Evolutionary conservation across 2,797 vertebrate genomes (phyloP), one percentile per base, ranked within the genome.

Genomic region (Microctenopoma lineatum): DNA sequence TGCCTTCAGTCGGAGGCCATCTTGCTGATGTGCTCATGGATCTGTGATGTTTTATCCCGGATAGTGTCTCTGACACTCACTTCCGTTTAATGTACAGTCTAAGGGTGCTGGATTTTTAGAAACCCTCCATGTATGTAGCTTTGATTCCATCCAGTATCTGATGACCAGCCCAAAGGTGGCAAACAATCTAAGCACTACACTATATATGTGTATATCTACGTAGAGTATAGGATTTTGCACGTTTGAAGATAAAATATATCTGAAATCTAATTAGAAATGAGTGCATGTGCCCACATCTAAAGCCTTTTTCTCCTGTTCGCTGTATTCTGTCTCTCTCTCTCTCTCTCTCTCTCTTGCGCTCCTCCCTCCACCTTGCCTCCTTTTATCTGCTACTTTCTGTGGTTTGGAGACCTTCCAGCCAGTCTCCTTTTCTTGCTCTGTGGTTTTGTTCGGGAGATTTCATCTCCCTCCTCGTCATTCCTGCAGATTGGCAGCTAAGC

Each of bases 401-500:
- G 96, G 95, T 87, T 96, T 98, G 96, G 96, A 96, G 69, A 55
- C 81, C 75, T 89, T 96, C 96, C 96, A 98, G 92, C 84, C 87
- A 42, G 81, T 87, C 89, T 91, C 88, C 90, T 88, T 92, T 92
- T 94, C 91, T 94, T 90, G 91, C 90, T 92, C 90, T 94, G 95
- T 93, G 94, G 94, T 95, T 96, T 95, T 95, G 94, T 93, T 92
- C 92, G 65, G 86, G 88, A 95, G 95, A 95, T 95, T 93, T 90
- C 90, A 87, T 92, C 91, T 94, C 90, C 73, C 90, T 90, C 94
- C 92, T 94, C 91, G 88, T 58, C 85, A 77, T 90, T 91, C 87
- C 92, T 90, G 65, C 91, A 96, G 95, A 96, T 68, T 97, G 95
- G 96, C 95, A 96, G 96, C 95, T 93, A 92, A 94, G 93, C 92